A percentile compares a stretch with the other conserved stretches of the same genome.
These are phyloP conservation scores for Drosophila equinoxialis DNA, from an alignment of 1,140 invertebrate genomes.

Conservation along the genomic window DNA sequence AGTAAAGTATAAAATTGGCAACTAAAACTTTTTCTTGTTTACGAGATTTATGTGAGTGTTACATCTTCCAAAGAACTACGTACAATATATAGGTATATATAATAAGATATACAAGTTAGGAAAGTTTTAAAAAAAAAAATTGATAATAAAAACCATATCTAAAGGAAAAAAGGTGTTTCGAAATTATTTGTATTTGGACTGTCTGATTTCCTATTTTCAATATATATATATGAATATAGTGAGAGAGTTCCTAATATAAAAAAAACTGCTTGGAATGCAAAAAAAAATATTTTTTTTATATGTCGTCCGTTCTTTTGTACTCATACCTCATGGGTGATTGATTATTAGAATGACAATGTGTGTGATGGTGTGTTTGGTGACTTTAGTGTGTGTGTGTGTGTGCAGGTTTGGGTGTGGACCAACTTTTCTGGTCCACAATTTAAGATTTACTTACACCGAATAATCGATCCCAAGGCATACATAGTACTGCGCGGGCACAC, in stretches of 20 bases:
- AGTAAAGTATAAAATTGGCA: slow-evolving; percentile 11
- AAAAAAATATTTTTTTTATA: background rate
- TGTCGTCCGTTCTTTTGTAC: slow-evolving; percentile 3
- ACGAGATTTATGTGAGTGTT: slow-evolving; percentile 1
- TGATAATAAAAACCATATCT: background rate
- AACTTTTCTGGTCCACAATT: slow-evolving; percentile 34
- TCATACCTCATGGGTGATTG: background rate
- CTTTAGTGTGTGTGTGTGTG: slow-evolving; percentile 15
- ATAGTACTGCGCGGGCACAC: slow-evolving; percentile 86
- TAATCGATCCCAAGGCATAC: slow-evolving; percentile 93
- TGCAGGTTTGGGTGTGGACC: slow-evolving; percentile 16
- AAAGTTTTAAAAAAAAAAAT: background rate
- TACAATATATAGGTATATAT: background rate
- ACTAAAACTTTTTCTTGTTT: slow-evolving; percentile 3
- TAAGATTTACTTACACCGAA: slow-evolving; percentile 91
- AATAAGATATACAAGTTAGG: background rate
- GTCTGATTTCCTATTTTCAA: slow-evolving; percentile 1
- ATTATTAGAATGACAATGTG: background rate
- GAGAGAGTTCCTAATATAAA: background rate
- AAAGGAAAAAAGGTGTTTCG: background rate
- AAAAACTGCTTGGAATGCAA: slow-evolving; percentile 1
- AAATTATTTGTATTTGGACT: slow-evolving; percentile 8
- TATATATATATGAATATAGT: background rate
- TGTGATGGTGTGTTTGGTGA: slow-evolving; percentile 20
- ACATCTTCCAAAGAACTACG: slow-evolving; percentile 13